Evolutionary conservation across 2,113 vertebrate species (phyloP).

Genomic region (Microcebus murinus): DNA sequence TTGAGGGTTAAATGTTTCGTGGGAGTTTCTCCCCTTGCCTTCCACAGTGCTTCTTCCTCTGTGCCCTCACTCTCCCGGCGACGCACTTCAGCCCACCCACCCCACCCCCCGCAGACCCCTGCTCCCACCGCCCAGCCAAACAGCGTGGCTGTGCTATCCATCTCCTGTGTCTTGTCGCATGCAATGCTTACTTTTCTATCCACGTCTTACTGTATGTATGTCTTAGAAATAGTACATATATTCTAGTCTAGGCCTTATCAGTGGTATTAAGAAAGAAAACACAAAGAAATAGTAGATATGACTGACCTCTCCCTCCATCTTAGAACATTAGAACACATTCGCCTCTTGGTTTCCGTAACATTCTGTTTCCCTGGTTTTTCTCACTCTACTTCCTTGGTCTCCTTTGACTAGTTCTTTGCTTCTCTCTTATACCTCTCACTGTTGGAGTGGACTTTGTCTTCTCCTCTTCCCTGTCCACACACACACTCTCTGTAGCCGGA

Average conservation of each 20-base stretch:
- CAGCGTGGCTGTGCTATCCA: background rate
- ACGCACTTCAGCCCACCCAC: background rate
- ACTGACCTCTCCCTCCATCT: background rate
- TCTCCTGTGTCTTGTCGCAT: background rate
- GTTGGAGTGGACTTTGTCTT: background rate
- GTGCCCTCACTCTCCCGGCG: background rate
- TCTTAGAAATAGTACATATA: background rate
- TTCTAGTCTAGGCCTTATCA: too few species aligned
- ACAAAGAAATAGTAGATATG: background rate
- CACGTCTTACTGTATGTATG: background rate
- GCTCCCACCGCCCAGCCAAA: background rate
- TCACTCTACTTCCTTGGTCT: background rate
- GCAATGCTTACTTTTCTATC: background rate
- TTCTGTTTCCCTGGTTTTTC: background rate
- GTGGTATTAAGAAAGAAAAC: too few species aligned
- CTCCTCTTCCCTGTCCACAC: background rate
- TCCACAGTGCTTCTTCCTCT: too few species aligned
- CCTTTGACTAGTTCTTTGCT: background rate
- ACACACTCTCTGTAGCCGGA: background rate
- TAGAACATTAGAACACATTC: background rate
- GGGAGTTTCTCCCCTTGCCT: too few species aligned
- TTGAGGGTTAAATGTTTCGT: background rate
- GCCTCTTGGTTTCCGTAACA: background rate
- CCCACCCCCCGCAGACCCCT: background rate
- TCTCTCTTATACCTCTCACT: background rate